Base-by-base conservation (phyloP, 1,140 invertebrate species). In the Lepidostoma basale region DNA sequence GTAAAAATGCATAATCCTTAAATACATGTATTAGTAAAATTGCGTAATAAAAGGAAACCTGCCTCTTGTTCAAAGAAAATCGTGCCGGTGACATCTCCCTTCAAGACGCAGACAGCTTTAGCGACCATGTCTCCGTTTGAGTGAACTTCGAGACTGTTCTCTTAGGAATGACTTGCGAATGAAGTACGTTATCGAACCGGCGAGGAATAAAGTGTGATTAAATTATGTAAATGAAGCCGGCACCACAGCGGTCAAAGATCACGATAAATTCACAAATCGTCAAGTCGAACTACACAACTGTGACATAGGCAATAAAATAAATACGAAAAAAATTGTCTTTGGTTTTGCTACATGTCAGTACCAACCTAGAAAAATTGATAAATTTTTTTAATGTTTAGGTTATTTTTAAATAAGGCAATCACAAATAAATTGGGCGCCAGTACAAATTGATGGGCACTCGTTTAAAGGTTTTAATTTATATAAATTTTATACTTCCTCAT, bases 91-190 rank as follows among this genome's bases (percentile, higher is more conserved):
- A 93, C 90, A 76, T 94, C 92, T 12, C 93, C 92, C 62, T 89
- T 90, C 58, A 96, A 81, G 73, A 95, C 92, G 78, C 92, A 94
- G 22, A 95, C 92, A 62, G 93, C 93, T 86, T 93, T 94, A 26
- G 82, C 78, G 75, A 81, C 77, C 84, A 85, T 85, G 67, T 74
- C 74, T 25, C 14, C 8, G 3, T 5, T 5, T 14, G 12, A 25
- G 22, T n/a, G n/a, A n/a, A n/a, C n/a, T n/a, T n/a, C n/a, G n/a
- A n/a, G n/a, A n/a, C n/a, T n/a, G 22, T 28, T 22, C 45, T 2
- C 14, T 20, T 5, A 33, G n/a, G 52, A 56, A 56, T 56, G 52
- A 56, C 52, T 56, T 56, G 52, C 52, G 25, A 33, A 30, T 47
- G 1, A 54, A 28, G 25, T 23, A 16, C 16, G 23, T 10, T n/a